These are phyloP conservation scores for Peromyscus melanophrys DNA, from an alignment of 2,797 vertebrate species.

Conservation along the genomic window DNA sequence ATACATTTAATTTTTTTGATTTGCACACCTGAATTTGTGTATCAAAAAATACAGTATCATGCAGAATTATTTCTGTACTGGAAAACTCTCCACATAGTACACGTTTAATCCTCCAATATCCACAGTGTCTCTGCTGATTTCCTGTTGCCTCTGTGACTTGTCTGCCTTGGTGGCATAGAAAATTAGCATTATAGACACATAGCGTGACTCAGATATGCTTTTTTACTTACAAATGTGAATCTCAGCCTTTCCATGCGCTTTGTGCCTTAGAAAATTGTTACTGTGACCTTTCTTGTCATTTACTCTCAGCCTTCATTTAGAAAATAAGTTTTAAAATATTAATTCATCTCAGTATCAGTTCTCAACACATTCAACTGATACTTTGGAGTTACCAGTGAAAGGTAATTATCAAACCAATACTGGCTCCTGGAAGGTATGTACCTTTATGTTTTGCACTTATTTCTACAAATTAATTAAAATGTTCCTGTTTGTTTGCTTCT, in stretches of 20 bases:
- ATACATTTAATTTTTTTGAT: background rate
- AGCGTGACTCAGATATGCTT: background rate
- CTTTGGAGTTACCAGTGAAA: background rate
- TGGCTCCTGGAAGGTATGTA: background rate
- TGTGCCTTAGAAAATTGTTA: background rate
- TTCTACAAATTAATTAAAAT: background rate
- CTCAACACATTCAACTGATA: background rate
- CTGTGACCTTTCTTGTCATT: background rate
- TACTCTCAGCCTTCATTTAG: background rate
- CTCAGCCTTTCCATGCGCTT: background rate
- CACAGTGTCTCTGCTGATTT: background rate
- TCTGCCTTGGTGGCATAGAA: background rate
- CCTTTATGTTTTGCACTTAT: background rate
- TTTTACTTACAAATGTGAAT: background rate
- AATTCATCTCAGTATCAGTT: background rate
- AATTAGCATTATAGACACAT: background rate
- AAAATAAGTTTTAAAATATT: background rate
- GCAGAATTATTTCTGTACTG: background rate
- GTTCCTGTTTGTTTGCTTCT: background rate
- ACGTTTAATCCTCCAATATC: background rate
- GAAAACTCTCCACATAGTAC: background rate
- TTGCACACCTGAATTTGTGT: background rate
- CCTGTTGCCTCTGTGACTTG: background rate
- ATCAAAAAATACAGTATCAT: background rate
- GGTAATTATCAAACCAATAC: background rate